Percentiles rank a stretch among this genome's conserved stretches.
These are phyloP conservation scores for Engystomops pustulosus DNA, from an alignment of 2,113 vertebrate genomes.

Conservation along the genomic window DNA sequence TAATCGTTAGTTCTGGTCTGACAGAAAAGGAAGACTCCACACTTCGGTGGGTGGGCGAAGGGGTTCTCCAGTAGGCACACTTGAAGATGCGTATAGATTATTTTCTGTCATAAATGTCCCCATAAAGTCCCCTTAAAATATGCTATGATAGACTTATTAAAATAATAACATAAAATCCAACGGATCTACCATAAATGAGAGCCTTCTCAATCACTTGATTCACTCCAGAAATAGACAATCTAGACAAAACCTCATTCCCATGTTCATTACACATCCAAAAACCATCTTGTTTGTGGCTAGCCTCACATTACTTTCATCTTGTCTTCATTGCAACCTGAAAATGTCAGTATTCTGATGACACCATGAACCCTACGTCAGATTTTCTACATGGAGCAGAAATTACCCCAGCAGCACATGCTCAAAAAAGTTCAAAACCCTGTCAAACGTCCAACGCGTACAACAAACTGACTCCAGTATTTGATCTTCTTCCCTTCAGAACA, in stretches of 20 bases:
- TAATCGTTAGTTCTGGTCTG: too few species aligned
- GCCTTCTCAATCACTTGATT: neutral
- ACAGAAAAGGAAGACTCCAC: too few species aligned
- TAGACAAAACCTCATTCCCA: neutral
- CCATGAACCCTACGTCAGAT: constrained; percentile 14
- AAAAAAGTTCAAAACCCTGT: neutral
- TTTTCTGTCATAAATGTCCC: too few species aligned
- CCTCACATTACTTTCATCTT: neutral
- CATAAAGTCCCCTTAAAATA: neutral
- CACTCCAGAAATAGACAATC: neutral
- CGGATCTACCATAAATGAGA: neutral
- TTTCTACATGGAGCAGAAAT: neutral
- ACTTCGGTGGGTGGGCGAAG: too few species aligned
- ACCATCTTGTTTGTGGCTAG: neutral
- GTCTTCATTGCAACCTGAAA: constrained; percentile 8
- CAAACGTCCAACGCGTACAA: neutral
- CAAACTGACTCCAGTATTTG: neutral
- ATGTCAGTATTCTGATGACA: constrained; percentile 22
- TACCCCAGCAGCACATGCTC: neutral
- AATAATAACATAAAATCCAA: neutral
- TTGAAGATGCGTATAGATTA: too few species aligned
- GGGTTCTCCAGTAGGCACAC: too few species aligned
- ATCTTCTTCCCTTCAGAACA: neutral
- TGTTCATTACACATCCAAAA: neutral
- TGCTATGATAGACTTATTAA: neutral